Percentiles rank a stretch among this genome's conserved stretches.
Evolutionary conservation across 2,888 invertebrate species (phyloP).

Genomic region (Allophyes oxyacanthae): DNA sequence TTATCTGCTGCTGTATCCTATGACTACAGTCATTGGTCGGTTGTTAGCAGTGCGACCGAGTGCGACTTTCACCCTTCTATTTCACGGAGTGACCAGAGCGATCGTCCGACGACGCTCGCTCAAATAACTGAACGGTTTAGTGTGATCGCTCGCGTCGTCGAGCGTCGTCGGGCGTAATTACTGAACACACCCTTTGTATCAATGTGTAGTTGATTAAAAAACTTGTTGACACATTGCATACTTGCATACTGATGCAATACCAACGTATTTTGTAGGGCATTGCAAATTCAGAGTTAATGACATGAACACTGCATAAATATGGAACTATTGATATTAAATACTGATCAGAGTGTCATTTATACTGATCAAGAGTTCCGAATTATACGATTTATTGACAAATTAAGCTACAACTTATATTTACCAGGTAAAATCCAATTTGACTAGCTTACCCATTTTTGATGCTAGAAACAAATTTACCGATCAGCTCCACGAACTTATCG

Average conservation of each 20-base stretch:
- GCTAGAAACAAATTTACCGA: constrained; percentile 77
- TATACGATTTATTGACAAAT: no score
- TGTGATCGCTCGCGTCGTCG: no score
- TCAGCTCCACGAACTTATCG: constrained; percentile 69
- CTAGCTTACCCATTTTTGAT: constrained; percentile 70
- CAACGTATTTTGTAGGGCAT: not conserved
- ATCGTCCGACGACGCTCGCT: no score
- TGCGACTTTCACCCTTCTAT: no score
- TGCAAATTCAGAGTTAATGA: not conserved
- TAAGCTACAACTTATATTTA: not conserved
- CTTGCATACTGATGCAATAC: constrained; percentile 42
- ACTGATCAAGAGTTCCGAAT: not conserved
- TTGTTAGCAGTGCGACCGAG: no score
- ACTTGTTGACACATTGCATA: constrained; percentile 25
- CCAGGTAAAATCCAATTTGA: constrained; percentile 2
- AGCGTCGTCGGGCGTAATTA: no score
- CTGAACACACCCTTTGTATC: no score
- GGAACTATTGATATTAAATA: not conserved
- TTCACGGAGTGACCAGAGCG: no score
- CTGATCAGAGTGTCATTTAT: no score
- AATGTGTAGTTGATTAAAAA: not conserved
- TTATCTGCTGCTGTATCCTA: no score
- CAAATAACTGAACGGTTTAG: no score
- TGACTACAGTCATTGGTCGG: no score
- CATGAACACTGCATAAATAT: not conserved